Evolutionary conservation across 2,888 invertebrate species (phyloP).

Genomic region (Pandemis heparana): DNA sequence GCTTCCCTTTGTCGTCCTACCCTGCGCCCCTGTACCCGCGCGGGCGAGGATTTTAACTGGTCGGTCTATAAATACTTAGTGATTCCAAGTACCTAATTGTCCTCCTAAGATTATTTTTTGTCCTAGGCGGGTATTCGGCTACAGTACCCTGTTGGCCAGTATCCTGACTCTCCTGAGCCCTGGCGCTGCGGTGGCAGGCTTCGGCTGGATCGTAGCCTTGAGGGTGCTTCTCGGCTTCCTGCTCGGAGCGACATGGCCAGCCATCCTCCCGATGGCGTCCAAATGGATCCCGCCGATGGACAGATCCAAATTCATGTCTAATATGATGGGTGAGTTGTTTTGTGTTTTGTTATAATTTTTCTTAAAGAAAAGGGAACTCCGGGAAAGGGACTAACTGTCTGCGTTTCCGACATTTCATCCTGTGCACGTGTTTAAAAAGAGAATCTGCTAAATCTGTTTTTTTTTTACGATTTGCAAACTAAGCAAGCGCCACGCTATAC

Average conservation of each 20-base stretch:
- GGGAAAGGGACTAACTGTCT: too few species aligned
- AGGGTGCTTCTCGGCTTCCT: constrained; percentile 92
- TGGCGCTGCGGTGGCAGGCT: constrained; percentile 89
- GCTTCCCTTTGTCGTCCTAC: too few species aligned
- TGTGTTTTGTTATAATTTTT: background rate
- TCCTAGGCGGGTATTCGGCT: constrained; percentile 91
- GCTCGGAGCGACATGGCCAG: constrained; percentile 96
- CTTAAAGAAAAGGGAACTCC: too few species aligned
- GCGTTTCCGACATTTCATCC: background rate
- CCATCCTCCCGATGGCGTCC: constrained; percentile 96
- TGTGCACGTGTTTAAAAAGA: background rate
- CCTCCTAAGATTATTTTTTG: background rate
- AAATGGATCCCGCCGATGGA: constrained; percentile 98
- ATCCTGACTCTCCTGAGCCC: constrained; percentile 93
- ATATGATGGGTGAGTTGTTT: constrained; percentile 92
- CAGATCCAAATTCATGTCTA: constrained; percentile 96
- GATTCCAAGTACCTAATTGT: too few species aligned
- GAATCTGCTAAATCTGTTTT: background rate
- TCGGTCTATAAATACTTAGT: too few species aligned
- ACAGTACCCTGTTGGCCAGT: constrained; percentile 93
- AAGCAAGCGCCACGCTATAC: background rate
- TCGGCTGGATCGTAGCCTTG: constrained; percentile 89
- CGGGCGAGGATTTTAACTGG: too few species aligned
- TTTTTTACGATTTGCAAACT: background rate
- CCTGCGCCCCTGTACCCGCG: too few species aligned